Conservation (phyloP, 2,797 vertebrate species). For the Pangasius sanitwongsei region DNA sequence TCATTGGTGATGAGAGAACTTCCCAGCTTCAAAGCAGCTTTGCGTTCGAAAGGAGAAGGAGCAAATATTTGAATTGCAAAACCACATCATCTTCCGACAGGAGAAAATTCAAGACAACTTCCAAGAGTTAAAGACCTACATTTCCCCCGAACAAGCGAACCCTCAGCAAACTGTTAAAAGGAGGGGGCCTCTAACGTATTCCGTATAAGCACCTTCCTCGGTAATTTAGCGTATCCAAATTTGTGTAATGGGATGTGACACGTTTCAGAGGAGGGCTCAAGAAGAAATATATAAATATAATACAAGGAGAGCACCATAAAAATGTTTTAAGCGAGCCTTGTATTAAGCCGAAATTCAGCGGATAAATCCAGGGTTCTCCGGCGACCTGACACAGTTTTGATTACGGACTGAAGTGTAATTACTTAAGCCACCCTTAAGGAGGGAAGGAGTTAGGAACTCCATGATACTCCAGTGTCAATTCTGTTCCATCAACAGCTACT, state of each 20-base stretch:
- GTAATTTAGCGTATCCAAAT: constrained; percentile 81
- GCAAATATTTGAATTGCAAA: constrained; percentile 99
- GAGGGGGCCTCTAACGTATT: constrained; percentile 67
- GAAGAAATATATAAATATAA: constrained; percentile 68
- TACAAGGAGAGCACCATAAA: constrained; percentile 78
- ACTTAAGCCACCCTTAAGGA: constrained; percentile 69
- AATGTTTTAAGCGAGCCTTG: constrained; percentile 72
- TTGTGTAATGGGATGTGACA: constrained; percentile 82
- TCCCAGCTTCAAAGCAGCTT: constrained; percentile 92
- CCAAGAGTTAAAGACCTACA: constrained; percentile 73
- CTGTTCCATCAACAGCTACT: constrained; percentile 24
- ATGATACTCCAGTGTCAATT: constrained; percentile 22
- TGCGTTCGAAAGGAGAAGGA: constrained; percentile 87
- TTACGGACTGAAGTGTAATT: constrained; percentile 77
- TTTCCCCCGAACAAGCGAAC: constrained; percentile 65
- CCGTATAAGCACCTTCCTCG: constrained; percentile 68
- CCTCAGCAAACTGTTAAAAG: constrained; percentile 61
- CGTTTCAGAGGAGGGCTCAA: constrained; percentile 74
- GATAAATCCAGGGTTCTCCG: constrained; percentile 71
- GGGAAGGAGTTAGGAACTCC: constrained; percentile 12
- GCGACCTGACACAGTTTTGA: constrained; percentile 76
- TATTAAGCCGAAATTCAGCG: constrained; percentile 73
- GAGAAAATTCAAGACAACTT: constrained; percentile 79
- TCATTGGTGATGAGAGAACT: constrained; percentile 98
- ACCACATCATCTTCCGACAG: constrained; percentile 83